Conservation (phyloP, 2,113 vertebrate species). For the Sebastes fasciatus region DNA sequence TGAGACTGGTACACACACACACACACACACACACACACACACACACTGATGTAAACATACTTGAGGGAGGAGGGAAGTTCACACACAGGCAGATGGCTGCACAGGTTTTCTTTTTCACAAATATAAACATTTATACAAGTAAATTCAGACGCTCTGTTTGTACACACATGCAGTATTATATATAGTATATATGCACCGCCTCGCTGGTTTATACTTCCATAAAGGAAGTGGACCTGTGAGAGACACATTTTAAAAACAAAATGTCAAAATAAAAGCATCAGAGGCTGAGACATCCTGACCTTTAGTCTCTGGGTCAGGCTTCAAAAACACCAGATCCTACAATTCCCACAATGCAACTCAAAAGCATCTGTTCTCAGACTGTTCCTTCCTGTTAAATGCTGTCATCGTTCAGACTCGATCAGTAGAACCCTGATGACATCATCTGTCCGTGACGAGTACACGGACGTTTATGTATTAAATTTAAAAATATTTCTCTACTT, state of each 20-base stretch:
- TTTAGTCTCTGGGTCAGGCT: not conserved
- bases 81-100: not conserved
- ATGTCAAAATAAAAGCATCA: too few relatives aligned
- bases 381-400: too few relatives aligned
- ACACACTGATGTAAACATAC: not conserved
- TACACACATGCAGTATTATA: not conserved
- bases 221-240: too few relatives aligned
- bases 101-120: not conserved
- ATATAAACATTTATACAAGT: not conserved
- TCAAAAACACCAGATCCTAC: not conserved
- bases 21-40: not conserved
- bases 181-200: too few relatives aligned
- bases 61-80: not conserved
- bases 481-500: too few relatives aligned
- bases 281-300: not conserved
- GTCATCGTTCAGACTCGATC: too few relatives aligned
- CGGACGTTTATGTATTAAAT: too few relatives aligned
- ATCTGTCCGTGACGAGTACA: too few relatives aligned
- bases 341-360: not conserved
- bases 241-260: too few relatives aligned
- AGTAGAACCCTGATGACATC: too few relatives aligned
- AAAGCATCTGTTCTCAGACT: not conserved
- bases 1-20: constrained; percentile 11
- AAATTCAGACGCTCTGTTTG: not conserved
- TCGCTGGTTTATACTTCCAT: too few relatives aligned